phyloP scores from a whole-genome alignment of 1,140 invertebrate genomes.

The Dendrolimus kikuchii region DNA sequence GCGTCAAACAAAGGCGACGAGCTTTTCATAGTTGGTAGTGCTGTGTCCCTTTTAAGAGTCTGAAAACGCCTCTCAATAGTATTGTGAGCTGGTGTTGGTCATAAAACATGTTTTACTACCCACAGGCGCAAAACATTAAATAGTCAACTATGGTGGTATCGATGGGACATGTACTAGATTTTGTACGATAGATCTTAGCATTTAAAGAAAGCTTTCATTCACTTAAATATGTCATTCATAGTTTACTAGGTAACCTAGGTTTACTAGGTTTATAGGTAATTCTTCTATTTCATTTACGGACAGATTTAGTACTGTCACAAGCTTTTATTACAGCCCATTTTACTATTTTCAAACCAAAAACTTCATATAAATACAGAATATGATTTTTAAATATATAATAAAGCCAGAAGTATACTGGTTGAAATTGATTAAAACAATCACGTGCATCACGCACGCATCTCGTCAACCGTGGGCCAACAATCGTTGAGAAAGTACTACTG shows the following conservation, averaged over 20 bases:
- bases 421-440: slow-evolving; percentile 39
- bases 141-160: slow-evolving; percentile 52
- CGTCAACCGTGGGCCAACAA: slow-evolving; percentile 20
- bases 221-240: neutral
- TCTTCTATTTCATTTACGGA: too few species aligned
- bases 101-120: slow-evolving; percentile 66
- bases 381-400: too few species aligned
- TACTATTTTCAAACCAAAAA: too few species aligned
- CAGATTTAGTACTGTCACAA: too few species aligned
- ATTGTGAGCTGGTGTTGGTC: slow-evolving; percentile 40
- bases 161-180: slow-evolving; percentile 20
- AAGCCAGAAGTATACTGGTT: too few species aligned
- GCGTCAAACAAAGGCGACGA: slow-evolving; percentile 35
- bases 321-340: too few species aligned
- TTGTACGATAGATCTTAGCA: slow-evolving; percentile 20
- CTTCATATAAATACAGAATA: too few species aligned
- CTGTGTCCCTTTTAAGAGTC: slow-evolving; percentile 51
- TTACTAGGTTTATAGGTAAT: too few species aligned
- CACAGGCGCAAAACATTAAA: slow-evolving; percentile 43
- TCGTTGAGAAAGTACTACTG: slow-evolving; percentile 36
- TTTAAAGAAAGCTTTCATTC: slow-evolving; percentile 17
- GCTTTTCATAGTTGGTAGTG: slow-evolving; percentile 33
- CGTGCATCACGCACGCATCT: slow-evolving; percentile 21
- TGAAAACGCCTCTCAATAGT: slow-evolving; percentile 36
- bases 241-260: too few species aligned